Conservation (phyloP, 2,797 vertebrate species). For the Peromyscus melanophrys region DNA sequence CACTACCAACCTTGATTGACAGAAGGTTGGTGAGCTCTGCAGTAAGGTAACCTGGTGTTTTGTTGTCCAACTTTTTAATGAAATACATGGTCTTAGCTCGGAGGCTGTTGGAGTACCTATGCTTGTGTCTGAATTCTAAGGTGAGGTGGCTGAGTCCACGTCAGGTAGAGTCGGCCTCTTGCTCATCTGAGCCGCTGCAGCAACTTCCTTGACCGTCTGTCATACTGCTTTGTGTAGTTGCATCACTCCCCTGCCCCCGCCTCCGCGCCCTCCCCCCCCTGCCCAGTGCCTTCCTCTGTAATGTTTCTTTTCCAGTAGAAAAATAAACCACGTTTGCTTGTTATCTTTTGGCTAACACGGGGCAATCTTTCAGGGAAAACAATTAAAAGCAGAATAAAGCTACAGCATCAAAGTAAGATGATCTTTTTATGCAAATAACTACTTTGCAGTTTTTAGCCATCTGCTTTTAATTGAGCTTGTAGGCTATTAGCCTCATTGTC, state of each 20-base stretch:
- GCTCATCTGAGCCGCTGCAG: slow-evolving; percentile 62
- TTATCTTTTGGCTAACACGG: slow-evolving; percentile 66
- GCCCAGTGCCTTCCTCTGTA: slow-evolving; percentile 15
- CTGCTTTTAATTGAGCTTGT: slow-evolving; percentile 81
- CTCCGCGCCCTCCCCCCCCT: too few relatives aligned
- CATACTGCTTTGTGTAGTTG: slow-evolving; percentile 48
- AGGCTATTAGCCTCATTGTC: slow-evolving; percentile 68
- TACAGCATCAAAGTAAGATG: slow-evolving; percentile 72
- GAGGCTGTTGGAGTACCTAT: not conserved
- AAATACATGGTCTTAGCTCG: not conserved
- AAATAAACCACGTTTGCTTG: slow-evolving; percentile 62
- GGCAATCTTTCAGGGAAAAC: slow-evolving; percentile 55
- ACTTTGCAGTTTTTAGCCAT: slow-evolving; percentile 77
- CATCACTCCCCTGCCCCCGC: not conserved
- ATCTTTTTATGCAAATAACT: slow-evolving; percentile 82
- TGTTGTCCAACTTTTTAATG: not conserved
- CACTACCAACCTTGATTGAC: slow-evolving; percentile 44
- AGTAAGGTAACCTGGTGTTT: not conserved
- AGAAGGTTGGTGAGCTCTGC: slow-evolving; percentile 28
- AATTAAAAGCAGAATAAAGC: slow-evolving; percentile 71
- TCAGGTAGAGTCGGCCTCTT: not conserved
- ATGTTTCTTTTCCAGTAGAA: slow-evolving; percentile 53
- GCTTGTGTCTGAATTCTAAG: slow-evolving; percentile 19
- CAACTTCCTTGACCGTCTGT: slow-evolving; percentile 60
- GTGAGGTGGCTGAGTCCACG: not conserved